Evolutionary conservation across 2,113 vertebrate species (phyloP).

Genomic region (Acanthisitta chloris): DNA sequence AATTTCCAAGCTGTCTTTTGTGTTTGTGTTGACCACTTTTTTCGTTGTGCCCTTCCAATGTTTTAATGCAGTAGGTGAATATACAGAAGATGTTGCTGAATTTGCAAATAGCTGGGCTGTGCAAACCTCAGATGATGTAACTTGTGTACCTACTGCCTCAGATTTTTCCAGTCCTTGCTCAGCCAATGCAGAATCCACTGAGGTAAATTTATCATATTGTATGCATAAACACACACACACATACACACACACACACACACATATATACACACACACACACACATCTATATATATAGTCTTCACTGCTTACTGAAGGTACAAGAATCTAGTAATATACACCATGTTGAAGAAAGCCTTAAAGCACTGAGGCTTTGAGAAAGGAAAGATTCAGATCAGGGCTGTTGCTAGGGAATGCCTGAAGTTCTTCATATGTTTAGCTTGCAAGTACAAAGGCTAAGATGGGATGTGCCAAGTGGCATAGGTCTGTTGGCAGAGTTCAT

Average conservation of each 20-base stretch:
- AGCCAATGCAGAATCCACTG: constrained; percentile 82
- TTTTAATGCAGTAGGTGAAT: constrained; percentile 65
- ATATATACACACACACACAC: neutral
- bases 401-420: neutral
- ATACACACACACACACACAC: neutral
- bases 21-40: neutral
- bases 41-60: neutral
- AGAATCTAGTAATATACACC: neutral
- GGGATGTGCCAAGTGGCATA: neutral
- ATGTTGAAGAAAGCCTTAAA: neutral
- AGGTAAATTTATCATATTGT: constrained; percentile 73
- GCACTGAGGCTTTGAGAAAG: neutral
- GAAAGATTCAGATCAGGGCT: neutral
- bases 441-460: neutral
- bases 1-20: neutral
- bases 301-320: neutral
- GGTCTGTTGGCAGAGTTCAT: neutral
- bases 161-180: constrained; percentile 91
- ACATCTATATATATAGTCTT: neutral
- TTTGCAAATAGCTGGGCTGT: constrained; percentile 95
- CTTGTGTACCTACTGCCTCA: constrained; percentile 82
- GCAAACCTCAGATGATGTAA: constrained; percentile 79
- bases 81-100: constrained; percentile 86
- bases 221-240: neutral
- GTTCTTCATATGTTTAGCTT: neutral